Evolutionary conservation across 2,797 vertebrate genomes (phyloP).

Genomic region (Amphiprion clarkii): DNA sequence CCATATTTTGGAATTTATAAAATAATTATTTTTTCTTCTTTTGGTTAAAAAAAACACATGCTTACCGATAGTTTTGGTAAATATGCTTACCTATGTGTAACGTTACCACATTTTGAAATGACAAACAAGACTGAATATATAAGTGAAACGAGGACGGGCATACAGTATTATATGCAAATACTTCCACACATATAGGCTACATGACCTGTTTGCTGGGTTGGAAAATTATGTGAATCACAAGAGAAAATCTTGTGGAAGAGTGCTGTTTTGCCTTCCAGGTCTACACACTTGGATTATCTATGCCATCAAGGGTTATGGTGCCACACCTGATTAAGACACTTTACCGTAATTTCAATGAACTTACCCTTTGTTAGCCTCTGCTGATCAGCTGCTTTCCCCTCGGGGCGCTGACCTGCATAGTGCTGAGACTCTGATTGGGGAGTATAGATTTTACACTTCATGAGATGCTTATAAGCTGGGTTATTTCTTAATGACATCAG

Average conservation of each 20-base stretch:
- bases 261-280: not conserved
- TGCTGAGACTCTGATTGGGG: conserved; percentile 9
- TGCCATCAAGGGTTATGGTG: not conserved
- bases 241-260: not conserved
- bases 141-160: no score
- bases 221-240: not conserved
- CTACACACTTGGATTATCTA: not conserved
- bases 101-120: not conserved
- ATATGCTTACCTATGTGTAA: no score
- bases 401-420: not conserved
- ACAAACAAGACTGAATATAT: not conserved
- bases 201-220: not conserved
- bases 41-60: no score
- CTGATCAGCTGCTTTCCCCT: conserved; percentile 24
- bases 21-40: no score
- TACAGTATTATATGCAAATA: not conserved
- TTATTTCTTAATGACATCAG: conserved; percentile 5
- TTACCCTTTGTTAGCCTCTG: conserved; percentile 7
- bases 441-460: conserved; percentile 13
- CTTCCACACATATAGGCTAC: not conserved
- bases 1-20: not conserved
- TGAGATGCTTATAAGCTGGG: not conserved
- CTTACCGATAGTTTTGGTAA: no score
- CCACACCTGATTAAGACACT: not conserved
- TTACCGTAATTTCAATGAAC: conserved; percentile 7